Conservation (phyloP, 2,888 invertebrate species). For the Metacarcinus magister region DNA sequence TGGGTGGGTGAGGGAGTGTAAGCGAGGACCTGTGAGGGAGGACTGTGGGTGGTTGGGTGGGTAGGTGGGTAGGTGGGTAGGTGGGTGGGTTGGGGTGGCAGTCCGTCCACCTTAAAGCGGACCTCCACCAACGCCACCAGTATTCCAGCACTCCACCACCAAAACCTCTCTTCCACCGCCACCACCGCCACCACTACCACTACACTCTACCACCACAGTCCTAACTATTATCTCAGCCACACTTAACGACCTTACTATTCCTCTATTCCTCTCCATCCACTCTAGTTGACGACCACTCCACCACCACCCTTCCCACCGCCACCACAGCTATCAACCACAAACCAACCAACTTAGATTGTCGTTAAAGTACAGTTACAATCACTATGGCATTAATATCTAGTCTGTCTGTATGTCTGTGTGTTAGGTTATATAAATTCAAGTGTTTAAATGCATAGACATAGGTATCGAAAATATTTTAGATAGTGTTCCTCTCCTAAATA, state of each 20-base stretch:
- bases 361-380: no score
- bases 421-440: no score
- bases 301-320: neutral
- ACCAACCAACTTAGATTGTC: no score
- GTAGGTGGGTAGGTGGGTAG: neutral
- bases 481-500: no score
- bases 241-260: neutral
- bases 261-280: neutral
- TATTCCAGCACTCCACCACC: slow-evolving; percentile 4
- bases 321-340: neutral
- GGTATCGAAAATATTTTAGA: no score
- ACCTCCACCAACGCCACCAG: slow-evolving; percentile 26
- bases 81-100: neutral
- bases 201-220: neutral
- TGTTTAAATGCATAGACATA: no score
- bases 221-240: neutral
- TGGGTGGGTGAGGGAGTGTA: neutral
- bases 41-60: neutral
- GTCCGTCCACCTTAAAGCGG: slow-evolving; percentile 14
- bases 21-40: neutral
- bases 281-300: neutral
- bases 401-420: no score
- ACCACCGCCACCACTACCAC: neutral
- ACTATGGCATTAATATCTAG: no score
- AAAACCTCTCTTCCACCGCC: neutral